Evolutionary conservation across 2,113 vertebrate species (phyloP), one percentile per base, ranked within the genome.

Genomic region (Gopherus evgoodei): DNA sequence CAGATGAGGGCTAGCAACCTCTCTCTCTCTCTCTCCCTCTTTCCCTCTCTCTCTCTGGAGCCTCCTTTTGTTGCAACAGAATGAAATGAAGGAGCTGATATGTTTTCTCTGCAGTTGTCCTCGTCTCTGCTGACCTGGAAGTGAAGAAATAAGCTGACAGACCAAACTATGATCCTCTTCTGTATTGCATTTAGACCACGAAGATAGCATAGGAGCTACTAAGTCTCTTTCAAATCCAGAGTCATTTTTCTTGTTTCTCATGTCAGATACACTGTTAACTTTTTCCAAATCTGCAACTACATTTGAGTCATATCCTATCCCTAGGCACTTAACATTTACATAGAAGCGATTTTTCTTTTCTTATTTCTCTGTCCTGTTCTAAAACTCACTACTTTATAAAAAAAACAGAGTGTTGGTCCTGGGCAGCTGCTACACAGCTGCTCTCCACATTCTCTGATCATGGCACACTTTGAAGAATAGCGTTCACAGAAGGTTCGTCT

Each of bases 391-490:
- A 84, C 0, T 2, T 6, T 79, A 94, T 92, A 82, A 54, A 47
- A 93, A 88, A 95, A 87, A 93, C 2, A 2, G 88, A 1, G 38
- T 4, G 12, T 83, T 81, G 59, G 59, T 91, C 49, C 96, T 94
- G 95, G 95, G 89, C 93, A 65, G 76, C 96, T 96, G 95, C 95
- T 92, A 96, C 94, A 95, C 96, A 97, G 95, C 96, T 97, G 97
- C 80, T 88, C 92, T 89, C 96, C 96, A 97, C 92, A 93, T 96
- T 97, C 85, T 90, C 80, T 88, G 92, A 96, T 94, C 84, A 89
- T 83, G 93, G 91, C 91, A 54, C 0, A 83, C 97, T 97, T 96
- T 96, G 93, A 96, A 97, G 92, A 93, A 38, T 10, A 8, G 90
- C 10, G 49, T 93, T 96, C 94, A 93, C 3, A 85, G 90, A 79